Evolutionary conservation across 2,797 vertebrate species (phyloP).

Genomic region (Eulemur albifrons): DNA sequence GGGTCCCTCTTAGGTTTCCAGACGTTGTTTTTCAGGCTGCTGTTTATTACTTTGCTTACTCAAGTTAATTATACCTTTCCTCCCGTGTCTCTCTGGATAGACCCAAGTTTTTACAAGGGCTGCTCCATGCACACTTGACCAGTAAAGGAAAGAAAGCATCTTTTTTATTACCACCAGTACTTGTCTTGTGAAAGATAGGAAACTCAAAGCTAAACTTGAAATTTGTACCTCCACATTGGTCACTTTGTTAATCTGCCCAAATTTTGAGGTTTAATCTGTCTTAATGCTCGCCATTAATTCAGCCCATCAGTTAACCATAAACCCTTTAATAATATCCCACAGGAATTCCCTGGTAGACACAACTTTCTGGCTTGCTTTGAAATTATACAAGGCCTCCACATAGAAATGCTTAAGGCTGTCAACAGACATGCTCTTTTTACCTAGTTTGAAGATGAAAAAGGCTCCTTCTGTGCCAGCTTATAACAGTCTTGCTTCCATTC

Average conservation of each 20-base stretch:
- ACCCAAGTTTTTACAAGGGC: slow-evolving; percentile 58
- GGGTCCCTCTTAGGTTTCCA: slow-evolving; percentile 59
- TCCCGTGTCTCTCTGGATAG: slow-evolving; percentile 60
- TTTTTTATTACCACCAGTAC: slow-evolving; percentile 54
- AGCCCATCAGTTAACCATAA: slow-evolving; percentile 71
- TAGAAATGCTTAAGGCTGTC: slow-evolving; percentile 67
- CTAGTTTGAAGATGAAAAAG: slow-evolving; percentile 18
- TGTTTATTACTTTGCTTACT: slow-evolving; percentile 67
- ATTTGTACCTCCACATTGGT: slow-evolving; percentile 64
- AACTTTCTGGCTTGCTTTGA: slow-evolving; percentile 70
- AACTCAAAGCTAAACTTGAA: slow-evolving; percentile 67
- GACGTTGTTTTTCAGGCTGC: slow-evolving; percentile 71
- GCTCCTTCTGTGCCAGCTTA: slow-evolving; percentile 50
- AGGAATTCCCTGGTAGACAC: slow-evolving; percentile 71
- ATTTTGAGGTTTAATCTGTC: slow-evolving; percentile 71
- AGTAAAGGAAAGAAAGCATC: slow-evolving; percentile 67
- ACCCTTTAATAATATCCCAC: slow-evolving; percentile 76
- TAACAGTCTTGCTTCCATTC: slow-evolving; percentile 37
- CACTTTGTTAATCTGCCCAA: slow-evolving; percentile 73
- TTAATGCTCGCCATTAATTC: slow-evolving; percentile 74
- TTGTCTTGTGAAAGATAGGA: slow-evolving; percentile 73
- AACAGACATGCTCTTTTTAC: slow-evolving; percentile 65
- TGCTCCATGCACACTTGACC: slow-evolving; percentile 25
- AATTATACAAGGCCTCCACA: slow-evolving; percentile 72
- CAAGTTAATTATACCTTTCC: slow-evolving; percentile 74